Conservation (phyloP, 2,113 vertebrate genomes). For the Prietella phreatophila region DNA sequence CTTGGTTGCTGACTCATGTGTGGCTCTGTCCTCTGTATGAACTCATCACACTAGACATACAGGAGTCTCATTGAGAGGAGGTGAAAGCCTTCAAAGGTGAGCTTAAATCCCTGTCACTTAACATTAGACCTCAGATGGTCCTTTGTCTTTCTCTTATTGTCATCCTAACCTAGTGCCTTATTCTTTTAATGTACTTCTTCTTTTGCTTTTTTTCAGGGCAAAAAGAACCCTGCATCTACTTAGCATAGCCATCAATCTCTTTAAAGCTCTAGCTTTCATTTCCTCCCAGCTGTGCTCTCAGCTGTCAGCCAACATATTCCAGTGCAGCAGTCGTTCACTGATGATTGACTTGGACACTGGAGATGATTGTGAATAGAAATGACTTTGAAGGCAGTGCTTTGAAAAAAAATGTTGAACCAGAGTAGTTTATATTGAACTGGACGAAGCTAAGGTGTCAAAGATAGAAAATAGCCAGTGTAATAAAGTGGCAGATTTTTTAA, state of each 20-base stretch:
- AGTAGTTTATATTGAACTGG: constrained; percentile 6
- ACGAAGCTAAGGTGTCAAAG: constrained; percentile 5
- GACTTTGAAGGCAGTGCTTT: constrained; percentile 10
- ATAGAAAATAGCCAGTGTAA: constrained; percentile 11
- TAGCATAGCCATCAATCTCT: constrained; percentile 20
- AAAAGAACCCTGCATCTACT: constrained; percentile 14
- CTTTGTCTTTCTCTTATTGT: not conserved
- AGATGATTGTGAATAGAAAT: constrained; percentile 27
- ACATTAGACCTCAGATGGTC: not conserved
- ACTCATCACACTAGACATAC: constrained; percentile 22
- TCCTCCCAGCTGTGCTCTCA: constrained; percentile 15
- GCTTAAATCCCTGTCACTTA: constrained; percentile 19
- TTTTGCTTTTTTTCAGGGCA: not conserved
- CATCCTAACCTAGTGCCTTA: not conserved
- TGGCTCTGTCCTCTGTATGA: constrained; percentile 30
- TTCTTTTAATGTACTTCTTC: constrained; percentile 11
- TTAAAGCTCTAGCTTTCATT: constrained; percentile 25
- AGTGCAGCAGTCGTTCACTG: constrained; percentile 10
- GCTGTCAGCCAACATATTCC: constrained; percentile 31
- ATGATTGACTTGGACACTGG: constrained; percentile 29
- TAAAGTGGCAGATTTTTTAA: constrained; percentile 31
- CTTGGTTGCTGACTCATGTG: constrained; percentile 21
- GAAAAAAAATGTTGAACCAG: not conserved
- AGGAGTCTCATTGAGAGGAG: not conserved
- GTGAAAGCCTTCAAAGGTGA: constrained; percentile 34